Percentiles rank a stretch among this genome's conserved stretches.
These are phyloP conservation scores for Trididemnum nubilum DNA, from an alignment of 23 tunicate species.

Conservation along the genomic window DNA sequence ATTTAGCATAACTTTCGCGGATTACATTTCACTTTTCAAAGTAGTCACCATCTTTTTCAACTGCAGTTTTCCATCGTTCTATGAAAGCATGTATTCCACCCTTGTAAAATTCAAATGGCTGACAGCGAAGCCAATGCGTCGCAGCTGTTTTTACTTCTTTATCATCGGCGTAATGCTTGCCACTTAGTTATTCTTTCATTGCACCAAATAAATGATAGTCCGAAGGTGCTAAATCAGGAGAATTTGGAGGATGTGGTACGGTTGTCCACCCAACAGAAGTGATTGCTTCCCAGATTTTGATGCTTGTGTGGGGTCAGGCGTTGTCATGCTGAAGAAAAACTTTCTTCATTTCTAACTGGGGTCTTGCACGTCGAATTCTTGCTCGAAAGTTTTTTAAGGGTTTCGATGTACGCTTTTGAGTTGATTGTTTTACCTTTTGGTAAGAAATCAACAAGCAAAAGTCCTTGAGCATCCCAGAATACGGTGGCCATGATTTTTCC, in stretches of 20 bases:
- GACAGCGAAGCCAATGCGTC: not conserved
- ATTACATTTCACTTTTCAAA: not conserved
- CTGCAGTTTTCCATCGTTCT: not conserved
- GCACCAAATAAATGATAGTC: not conserved
- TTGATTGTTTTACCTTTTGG: slow-evolving; percentile 3
- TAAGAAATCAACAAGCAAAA: not conserved
- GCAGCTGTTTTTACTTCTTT: not conserved
- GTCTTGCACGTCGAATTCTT: not conserved
- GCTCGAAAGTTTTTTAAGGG: not conserved
- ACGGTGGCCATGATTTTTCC: too few species aligned
- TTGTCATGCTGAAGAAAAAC: not conserved
- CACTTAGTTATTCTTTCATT: not conserved
- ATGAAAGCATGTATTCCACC: not conserved
- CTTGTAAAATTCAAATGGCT: not conserved
- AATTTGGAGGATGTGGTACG: slow-evolving; percentile 3
- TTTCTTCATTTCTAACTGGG: not conserved
- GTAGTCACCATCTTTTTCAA: not conserved
- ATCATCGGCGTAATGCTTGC: not conserved
- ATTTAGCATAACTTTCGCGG: not conserved
- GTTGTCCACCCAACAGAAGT: slow-evolving; percentile 6
- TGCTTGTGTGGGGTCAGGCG: slow-evolving; percentile 15
- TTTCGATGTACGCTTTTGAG: not conserved
- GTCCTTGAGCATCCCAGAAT: too few species aligned
- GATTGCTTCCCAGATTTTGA: not conserved
- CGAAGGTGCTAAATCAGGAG: slow-evolving; percentile 9